Evolutionary conservation across 2,888 invertebrate species (phyloP).

Genomic region (Julus scandinavius): DNA sequence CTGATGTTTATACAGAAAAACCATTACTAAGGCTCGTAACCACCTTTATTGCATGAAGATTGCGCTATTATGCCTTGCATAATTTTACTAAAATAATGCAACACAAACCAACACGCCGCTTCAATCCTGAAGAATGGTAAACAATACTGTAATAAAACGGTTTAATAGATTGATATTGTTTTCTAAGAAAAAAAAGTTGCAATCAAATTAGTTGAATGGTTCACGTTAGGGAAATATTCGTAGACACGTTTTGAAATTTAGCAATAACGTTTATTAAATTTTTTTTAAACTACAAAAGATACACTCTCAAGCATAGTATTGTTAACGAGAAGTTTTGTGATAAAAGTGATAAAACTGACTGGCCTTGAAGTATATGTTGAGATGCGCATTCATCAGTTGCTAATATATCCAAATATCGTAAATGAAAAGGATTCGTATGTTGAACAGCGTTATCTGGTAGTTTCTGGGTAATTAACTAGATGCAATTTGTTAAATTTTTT

Average conservation of each 20-base stretch:
- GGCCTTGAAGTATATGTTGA: not conserved
- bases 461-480: too few species aligned
- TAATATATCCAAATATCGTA: not conserved
- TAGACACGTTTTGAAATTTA: not conserved
- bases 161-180: constrained; percentile 10
- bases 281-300: not conserved
- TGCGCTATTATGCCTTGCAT: not conserved
- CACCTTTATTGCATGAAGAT: not conserved
- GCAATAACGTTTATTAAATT: not conserved
- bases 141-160: not conserved
- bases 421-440: not conserved
- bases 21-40: not conserved
- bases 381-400: not conserved
- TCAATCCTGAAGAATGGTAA: not conserved
- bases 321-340: not conserved
- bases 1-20: constrained; percentile 7
- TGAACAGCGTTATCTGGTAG: not conserved
- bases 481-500: not conserved
- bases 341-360: not conserved
- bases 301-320: not conserved
- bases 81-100: not conserved
- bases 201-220: not conserved
- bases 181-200: not conserved
- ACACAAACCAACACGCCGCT: not conserved
- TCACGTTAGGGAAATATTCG: not conserved